Percentiles rank a stretch among this genome's conserved stretches.
phyloP scores from a whole-genome alignment of 1,140 invertebrate genomes.

The Bombus balteatus region DNA sequence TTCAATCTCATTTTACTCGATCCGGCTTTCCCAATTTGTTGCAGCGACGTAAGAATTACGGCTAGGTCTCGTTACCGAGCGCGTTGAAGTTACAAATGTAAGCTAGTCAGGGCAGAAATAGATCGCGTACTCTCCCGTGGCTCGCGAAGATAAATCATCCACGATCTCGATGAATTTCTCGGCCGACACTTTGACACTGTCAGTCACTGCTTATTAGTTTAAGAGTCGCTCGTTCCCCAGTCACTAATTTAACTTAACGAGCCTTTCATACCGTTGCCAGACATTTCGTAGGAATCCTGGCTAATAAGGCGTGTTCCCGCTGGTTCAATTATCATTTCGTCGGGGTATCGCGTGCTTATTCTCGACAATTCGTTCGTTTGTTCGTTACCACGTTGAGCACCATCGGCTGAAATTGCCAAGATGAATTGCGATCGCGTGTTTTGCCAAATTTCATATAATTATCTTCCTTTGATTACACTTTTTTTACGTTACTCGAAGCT shows the following conservation, averaged over 20 bases:
- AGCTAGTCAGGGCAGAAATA: slow-evolving; percentile 41
- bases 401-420: background rate
- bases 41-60: background rate
- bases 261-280: slow-evolving; percentile 44
- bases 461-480: background rate
- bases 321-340: slow-evolving; percentile 40
- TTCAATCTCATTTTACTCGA: background rate
- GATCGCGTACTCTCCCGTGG: background rate
- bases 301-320: slow-evolving; percentile 72
- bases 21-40: slow-evolving; percentile 20
- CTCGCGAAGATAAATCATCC: slow-evolving; percentile 50
- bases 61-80: slow-evolving; percentile 17
- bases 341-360: slow-evolving; percentile 39
- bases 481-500: background rate
- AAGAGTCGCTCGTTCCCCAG: slow-evolving; percentile 62
- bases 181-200: slow-evolving; percentile 75
- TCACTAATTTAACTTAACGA: slow-evolving; percentile 77
- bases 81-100: slow-evolving; percentile 25
- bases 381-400: background rate
- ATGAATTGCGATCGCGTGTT: slow-evolving; percentile 17
- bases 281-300: slow-evolving; percentile 69
- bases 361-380: slow-evolving; percentile 48
- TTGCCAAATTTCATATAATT: background rate
- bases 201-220: slow-evolving; percentile 73
- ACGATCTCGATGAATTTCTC: slow-evolving; percentile 53